These are phyloP conservation scores for Etheostoma perlongum DNA, from an alignment of 2,797 vertebrate genomes.

Conservation along the genomic window DNA sequence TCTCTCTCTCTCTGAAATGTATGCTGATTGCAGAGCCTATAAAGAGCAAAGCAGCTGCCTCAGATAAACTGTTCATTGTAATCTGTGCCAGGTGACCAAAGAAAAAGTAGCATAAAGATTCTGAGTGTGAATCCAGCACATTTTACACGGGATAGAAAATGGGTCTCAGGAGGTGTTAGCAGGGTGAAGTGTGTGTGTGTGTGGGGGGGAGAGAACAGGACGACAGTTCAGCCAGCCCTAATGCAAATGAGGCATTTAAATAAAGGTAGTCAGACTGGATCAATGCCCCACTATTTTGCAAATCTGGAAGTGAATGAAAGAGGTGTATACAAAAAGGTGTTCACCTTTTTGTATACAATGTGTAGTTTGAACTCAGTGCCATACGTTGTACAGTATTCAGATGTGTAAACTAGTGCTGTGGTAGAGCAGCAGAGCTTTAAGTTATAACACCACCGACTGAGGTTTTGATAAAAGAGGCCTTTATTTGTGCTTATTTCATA, in stretches of 20 bases:
- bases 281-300: constrained; percentile 29
- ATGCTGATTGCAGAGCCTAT: constrained; percentile 70
- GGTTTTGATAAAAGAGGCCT: constrained; percentile 18
- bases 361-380: background rate
- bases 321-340: background rate
- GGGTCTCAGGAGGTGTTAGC: constrained; percentile 41
- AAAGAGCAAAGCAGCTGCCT: constrained; percentile 67
- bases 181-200: constrained; percentile 15
- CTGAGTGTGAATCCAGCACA: constrained; percentile 35
- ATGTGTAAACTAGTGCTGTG: constrained; percentile 6
- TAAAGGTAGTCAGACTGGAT: constrained; percentile 45
- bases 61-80: constrained; percentile 61
- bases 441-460: background rate
- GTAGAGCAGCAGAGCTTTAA: constrained; percentile 3
- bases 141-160: constrained; percentile 16
- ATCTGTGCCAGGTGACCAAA: constrained; percentile 54
- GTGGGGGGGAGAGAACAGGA: constrained; percentile 6
- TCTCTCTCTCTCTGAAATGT: constrained; percentile 58
- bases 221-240: constrained; percentile 45
- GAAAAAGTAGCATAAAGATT: constrained; percentile 31
- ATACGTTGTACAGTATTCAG: no score
- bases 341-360: background rate
- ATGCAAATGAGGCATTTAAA: constrained; percentile 60
- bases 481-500: background rate
- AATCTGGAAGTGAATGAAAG: constrained; percentile 18